Conservation (phyloP, 2,797 vertebrate species). For the Adelosebastes latens region DNA sequence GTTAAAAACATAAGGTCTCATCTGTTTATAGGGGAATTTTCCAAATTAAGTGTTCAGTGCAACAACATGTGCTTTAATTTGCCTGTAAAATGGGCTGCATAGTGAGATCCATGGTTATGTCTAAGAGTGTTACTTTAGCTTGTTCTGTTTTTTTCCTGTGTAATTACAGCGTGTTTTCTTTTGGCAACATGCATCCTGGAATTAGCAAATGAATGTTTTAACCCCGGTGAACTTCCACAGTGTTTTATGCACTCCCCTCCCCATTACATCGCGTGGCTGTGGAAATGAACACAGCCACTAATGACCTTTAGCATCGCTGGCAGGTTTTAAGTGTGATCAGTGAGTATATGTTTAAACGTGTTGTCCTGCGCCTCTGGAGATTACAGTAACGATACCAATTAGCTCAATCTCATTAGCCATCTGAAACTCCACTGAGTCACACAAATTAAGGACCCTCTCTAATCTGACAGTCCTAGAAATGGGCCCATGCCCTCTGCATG, state of each 20-base stretch:
- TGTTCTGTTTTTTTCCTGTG: slow-evolving; percentile 70
- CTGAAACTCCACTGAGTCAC: slow-evolving; percentile 78
- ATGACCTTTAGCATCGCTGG: slow-evolving; percentile 83
- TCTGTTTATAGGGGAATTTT: slow-evolving; percentile 52
- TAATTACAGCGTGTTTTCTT: slow-evolving; percentile 83
- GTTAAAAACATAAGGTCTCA: slow-evolving; percentile 29
- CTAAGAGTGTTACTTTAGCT: slow-evolving; percentile 70
- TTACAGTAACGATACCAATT: slow-evolving; percentile 87
- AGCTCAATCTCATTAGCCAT: slow-evolving; percentile 86
- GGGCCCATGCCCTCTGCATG: slow-evolving; percentile 42
- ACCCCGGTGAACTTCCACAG: slow-evolving; percentile 75
- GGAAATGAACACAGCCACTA: slow-evolving; percentile 78
- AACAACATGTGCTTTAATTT: slow-evolving; percentile 76
- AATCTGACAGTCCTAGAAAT: slow-evolving; percentile 76
- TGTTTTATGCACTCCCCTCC: slow-evolving; percentile 65
- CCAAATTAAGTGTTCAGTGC: slow-evolving; percentile 59
- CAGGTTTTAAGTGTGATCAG: slow-evolving; percentile 83
- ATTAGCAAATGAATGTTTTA: slow-evolving; percentile 85
- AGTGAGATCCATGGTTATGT: slow-evolving; percentile 60
- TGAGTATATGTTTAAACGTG: slow-evolving; percentile 80
- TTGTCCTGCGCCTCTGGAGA: slow-evolving; percentile 82
- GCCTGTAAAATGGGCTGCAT: slow-evolving; percentile 64
- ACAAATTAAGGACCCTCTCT: slow-evolving; percentile 79
- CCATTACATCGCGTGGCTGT: slow-evolving; percentile 69
- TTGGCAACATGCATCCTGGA: slow-evolving; percentile 80